Percentiles rank a stretch among this genome's conserved stretches.
phyloP scores from a whole-genome alignment of 2,113 vertebrate genomes.

The Crypturellus undulatus region DNA sequence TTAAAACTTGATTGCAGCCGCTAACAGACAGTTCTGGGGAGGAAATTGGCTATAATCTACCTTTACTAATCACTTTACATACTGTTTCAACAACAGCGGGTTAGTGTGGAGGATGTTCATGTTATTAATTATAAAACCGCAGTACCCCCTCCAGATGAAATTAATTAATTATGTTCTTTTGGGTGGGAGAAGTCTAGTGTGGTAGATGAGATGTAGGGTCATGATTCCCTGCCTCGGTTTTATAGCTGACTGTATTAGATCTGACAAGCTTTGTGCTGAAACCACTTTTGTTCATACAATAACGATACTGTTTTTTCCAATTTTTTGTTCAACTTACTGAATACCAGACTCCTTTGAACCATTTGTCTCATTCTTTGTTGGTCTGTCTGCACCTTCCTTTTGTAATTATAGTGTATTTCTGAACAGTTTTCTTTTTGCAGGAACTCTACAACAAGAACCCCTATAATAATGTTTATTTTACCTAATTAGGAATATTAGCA shows the following conservation, averaged over 20 bases:
- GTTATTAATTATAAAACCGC: slow-evolving; percentile 71
- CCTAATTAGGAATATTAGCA: neutral
- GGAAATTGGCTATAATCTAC: slow-evolving; percentile 16
- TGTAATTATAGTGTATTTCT: neutral
- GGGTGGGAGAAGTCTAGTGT: slow-evolving; percentile 41
- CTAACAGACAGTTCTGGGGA: neutral
- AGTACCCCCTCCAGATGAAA: slow-evolving; percentile 57
- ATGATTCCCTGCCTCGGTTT: slow-evolving; percentile 52
- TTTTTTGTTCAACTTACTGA: slow-evolving; percentile 12
- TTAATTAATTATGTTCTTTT: slow-evolving; percentile 71
- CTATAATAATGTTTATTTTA: neutral
- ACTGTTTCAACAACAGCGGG: neutral
- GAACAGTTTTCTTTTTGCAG: neutral
- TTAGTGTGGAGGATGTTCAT: neutral
- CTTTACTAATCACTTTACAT: slow-evolving; percentile 47
- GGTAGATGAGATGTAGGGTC: slow-evolving; percentile 56
- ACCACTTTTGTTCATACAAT: slow-evolving; percentile 7
- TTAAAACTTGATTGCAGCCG: neutral
- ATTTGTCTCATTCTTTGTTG: slow-evolving; percentile 9
- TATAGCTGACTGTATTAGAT: slow-evolving; percentile 48
- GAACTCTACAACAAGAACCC: neutral
- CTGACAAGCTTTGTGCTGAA: slow-evolving; percentile 64
- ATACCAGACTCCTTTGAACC: slow-evolving; percentile 14
- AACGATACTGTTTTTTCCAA: neutral
- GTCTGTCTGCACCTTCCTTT: neutral